These are phyloP conservation scores for Antitype chi DNA, from an alignment of 2,888 invertebrate genomes.

Conservation along the genomic window DNA sequence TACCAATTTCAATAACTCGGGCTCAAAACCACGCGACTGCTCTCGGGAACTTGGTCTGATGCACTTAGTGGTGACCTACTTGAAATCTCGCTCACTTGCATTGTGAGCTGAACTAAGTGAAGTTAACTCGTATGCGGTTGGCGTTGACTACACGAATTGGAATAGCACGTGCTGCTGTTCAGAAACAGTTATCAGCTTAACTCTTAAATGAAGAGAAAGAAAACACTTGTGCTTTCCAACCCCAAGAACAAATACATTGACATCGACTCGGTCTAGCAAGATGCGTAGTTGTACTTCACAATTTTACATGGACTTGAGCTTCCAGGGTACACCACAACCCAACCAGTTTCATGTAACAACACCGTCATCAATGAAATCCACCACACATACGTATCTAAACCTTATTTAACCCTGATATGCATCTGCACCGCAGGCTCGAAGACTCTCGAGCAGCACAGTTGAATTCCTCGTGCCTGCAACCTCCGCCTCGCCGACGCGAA, in stretches of 20 bases:
- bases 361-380: slow-evolving; percentile 2
- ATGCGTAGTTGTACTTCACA: not conserved
- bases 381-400: slow-evolving; percentile 24
- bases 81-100: slow-evolving; percentile 23
- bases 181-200: not conserved
- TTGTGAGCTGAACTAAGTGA: slow-evolving; percentile 35
- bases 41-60: slow-evolving; percentile 39
- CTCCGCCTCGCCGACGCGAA: slow-evolving; percentile 42
- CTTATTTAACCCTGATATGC: slow-evolving; percentile 45
- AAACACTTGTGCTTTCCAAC: not conserved
- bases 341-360: slow-evolving; percentile 4
- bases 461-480: slow-evolving; percentile 42
- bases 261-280: not conserved
- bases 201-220: not conserved
- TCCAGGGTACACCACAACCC: not conserved
- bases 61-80: slow-evolving; percentile 46
- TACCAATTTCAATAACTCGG: slow-evolving; percentile 25
- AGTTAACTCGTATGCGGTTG: slow-evolving; percentile 30
- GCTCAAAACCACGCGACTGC: slow-evolving; percentile 22
- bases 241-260: not conserved
- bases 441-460: slow-evolving; percentile 43
- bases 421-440: slow-evolving; percentile 46
- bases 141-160: slow-evolving; percentile 26
- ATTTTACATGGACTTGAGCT: not conserved
- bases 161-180: not conserved